Evolutionary conservation across 2,113 vertebrate species (phyloP).

Genomic region (Electrona antarctica): DNA sequence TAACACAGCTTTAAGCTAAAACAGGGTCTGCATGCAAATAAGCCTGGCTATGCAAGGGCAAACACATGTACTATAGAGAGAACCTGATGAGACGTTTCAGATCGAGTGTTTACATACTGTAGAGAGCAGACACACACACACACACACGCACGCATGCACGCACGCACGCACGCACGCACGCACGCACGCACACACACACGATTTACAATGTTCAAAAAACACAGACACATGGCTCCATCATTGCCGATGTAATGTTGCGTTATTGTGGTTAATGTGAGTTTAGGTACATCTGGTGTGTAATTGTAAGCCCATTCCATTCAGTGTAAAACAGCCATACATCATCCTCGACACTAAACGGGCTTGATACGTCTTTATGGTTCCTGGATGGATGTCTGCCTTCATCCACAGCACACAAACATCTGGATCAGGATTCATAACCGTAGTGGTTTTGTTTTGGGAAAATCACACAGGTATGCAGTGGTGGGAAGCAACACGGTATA

Average conservation of each 20-base stretch:
- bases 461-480: not conserved
- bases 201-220: conserved; percentile 16
- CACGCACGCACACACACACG: conserved; percentile 3
- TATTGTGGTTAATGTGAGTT: conserved; percentile 38
- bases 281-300: conserved; percentile 43
- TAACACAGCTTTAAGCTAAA: too few relatives aligned
- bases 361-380: not conserved
- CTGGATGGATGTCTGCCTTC: conserved; percentile 12
- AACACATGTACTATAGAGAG: too few relatives aligned
- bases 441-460: conserved; percentile 9
- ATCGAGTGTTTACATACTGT: too few relatives aligned
- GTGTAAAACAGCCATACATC: conserved; percentile 40
- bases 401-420: not conserved
- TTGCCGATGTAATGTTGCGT: conserved; percentile 32
- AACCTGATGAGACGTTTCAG: too few relatives aligned
- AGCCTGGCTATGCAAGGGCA: too few relatives aligned
- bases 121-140: not conserved
- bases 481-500: too few relatives aligned
- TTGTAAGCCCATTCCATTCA: conserved; percentile 43
- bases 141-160: not conserved
- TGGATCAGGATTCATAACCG: not conserved
- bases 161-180: not conserved
- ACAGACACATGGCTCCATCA: conserved; percentile 48
- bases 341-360: conserved; percentile 5
- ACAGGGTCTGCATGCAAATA: too few relatives aligned